A percentile compares a stretch with the other conserved stretches of the same genome.
Conservation (phyloP, 1,140 invertebrate genomes). For the Drosophila obscura region DNA sequence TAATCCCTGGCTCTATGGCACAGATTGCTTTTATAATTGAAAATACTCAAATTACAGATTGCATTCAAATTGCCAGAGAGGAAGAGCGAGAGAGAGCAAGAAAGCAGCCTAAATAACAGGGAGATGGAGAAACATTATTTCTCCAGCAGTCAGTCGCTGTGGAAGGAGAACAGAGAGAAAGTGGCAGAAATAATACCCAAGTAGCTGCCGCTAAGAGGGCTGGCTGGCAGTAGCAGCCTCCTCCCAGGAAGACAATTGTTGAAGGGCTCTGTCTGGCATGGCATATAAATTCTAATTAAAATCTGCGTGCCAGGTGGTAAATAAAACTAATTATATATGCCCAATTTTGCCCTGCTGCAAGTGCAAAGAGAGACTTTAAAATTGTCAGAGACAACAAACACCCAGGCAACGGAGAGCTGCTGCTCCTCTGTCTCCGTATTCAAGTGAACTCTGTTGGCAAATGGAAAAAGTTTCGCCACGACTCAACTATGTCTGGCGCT, state of each 20-base stretch:
- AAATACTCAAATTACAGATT: conserved; percentile 68
- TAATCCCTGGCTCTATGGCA: conserved; percentile 9
- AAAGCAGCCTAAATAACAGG: background rate
- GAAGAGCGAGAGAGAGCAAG: too few species aligned
- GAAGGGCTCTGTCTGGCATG: too few species aligned
- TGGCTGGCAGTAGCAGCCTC: background rate
- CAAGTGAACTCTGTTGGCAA: conserved; percentile 52
- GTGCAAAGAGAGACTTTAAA: conserved; percentile 50
- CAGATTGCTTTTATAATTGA: conserved; percentile 77
- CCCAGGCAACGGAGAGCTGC: background rate
- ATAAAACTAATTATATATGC: conserved; percentile 78
- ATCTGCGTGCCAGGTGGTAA: conserved; percentile 74
- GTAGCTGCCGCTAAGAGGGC: conserved; percentile 14
- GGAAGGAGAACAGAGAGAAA: conserved; percentile 19
- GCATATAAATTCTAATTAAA: conserved; percentile 78
- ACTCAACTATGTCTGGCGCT: conserved; percentile 70
- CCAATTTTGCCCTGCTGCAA: conserved; percentile 39
- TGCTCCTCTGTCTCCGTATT: background rate
- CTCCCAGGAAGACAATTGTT: background rate
- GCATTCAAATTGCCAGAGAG: conserved; percentile 12
- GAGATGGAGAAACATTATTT: too few species aligned
- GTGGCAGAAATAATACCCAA: background rate
- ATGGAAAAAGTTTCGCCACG: conserved; percentile 71
- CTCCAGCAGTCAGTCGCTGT: too few species aligned
- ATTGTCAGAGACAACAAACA: conserved; percentile 16